These are phyloP conservation scores for Drosophila picticornis DNA, from an alignment of 2,888 invertebrate genomes.

Conservation along the genomic window DNA sequence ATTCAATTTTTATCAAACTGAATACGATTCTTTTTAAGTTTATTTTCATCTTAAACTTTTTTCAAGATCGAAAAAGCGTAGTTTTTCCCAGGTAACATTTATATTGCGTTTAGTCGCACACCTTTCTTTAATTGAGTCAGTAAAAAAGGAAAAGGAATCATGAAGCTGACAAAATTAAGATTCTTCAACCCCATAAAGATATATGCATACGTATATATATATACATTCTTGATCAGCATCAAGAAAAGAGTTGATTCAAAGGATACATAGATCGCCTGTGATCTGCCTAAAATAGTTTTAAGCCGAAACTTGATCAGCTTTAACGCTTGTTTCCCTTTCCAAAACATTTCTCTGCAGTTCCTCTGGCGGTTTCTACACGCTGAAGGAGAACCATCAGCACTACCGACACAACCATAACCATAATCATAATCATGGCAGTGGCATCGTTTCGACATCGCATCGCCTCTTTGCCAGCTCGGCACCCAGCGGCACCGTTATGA, in stretches of 20 bases:
- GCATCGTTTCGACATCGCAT: constrained; percentile 60
- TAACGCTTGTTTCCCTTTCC: not conserved
- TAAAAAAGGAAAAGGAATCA: not conserved
- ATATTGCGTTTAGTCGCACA: not conserved
- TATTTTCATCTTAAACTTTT: not conserved
- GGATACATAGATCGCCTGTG: not conserved
- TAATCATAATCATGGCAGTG: constrained; percentile 26
- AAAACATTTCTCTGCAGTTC: constrained; percentile 61
- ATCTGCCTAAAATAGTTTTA: not conserved
- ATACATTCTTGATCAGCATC: not conserved
- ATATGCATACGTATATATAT: not conserved
- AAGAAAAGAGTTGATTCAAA: not conserved
- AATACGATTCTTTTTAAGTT: not conserved
- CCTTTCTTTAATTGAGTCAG: not conserved
- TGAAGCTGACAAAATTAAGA: not conserved
- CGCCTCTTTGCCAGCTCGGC: constrained; percentile 82
- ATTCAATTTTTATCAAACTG: not conserved
- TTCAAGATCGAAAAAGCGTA: not conserved
- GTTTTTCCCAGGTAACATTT: not conserved
- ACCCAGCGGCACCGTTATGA: constrained; percentile 83
- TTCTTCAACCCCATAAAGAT: not conserved
- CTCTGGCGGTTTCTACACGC: constrained; percentile 82
- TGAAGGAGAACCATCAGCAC: constrained; percentile 78
- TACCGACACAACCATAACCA: constrained; percentile 67
- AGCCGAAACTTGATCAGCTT: not conserved